Percentiles rank a stretch among this genome's conserved stretches.
Evolutionary conservation across 2,888 invertebrate species (phyloP).

Genomic region (Timema podura): DNA sequence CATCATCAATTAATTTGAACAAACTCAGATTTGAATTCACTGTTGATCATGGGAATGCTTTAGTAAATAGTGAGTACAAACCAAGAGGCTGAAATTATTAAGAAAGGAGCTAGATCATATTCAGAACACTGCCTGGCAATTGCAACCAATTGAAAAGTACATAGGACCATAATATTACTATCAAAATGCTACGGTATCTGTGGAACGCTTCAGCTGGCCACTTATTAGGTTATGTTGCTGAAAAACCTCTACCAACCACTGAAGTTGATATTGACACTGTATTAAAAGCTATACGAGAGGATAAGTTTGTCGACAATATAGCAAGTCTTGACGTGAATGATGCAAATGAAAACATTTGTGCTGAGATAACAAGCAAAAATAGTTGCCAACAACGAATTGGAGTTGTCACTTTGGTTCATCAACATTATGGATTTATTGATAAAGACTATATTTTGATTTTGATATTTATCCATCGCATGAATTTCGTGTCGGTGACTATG

Average conservation of each 20-base stretch:
- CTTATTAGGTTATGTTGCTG: not conserved
- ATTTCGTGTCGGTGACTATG: slow-evolving; percentile 51
- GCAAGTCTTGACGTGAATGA: slow-evolving; percentile 4
- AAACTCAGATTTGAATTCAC: no score
- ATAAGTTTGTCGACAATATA: slow-evolving; percentile 6
- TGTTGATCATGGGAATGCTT: no score
- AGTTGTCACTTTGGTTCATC: slow-evolving; percentile 53
- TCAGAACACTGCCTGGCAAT: slow-evolving; percentile 79
- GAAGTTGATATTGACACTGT: slow-evolving; percentile 1
- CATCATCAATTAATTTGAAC: no score
- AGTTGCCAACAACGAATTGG: slow-evolving; percentile 44
- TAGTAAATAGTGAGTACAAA: slow-evolving; percentile 56
- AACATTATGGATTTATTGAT: slow-evolving; percentile 56
- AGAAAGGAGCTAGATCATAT: slow-evolving; percentile 72
- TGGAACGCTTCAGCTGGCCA: not conserved
- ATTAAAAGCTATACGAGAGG: not conserved
- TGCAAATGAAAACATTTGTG: not conserved
- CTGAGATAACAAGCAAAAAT: not conserved
- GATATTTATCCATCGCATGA: slow-evolving; percentile 42
- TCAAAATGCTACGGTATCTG: slow-evolving; percentile 2
- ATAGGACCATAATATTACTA: slow-evolving; percentile 48
- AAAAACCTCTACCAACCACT: not conserved
- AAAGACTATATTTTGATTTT: slow-evolving; percentile 52
- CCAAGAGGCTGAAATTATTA: slow-evolving; percentile 64
- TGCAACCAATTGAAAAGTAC: slow-evolving; percentile 64